Base-by-base conservation (phyloP, 2,113 vertebrate genomes). In the Anas platyrhynchos region DNA sequence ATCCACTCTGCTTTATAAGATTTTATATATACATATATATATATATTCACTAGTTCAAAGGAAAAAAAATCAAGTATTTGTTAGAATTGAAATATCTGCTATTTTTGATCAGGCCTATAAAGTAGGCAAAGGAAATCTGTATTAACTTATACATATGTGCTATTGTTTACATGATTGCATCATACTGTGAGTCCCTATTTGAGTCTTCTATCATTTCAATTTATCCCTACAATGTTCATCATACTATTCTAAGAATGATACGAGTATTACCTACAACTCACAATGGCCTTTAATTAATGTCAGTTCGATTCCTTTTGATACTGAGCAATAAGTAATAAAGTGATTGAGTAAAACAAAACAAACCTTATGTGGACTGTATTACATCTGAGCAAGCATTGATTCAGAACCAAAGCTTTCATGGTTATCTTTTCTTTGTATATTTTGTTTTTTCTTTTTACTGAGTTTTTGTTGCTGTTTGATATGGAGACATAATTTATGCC, bases 311-410 rank as follows among this genome's bases (percentile, higher is more conserved):
- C 94, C 82, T 98, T 98, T 97, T 98, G 95, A 97, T 97, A 97
- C 95, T 82, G 87, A 98, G 97, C 98, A 98, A 98, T 98, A 98
- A 98, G 95, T 86, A 97, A 97, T 97, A 95, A 97, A 96, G 89
- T 87, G 59, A 91, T 87, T 92, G 94, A 92, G 67, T 89, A 43
- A 91, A 97, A 86, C 36, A 81, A 93, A 95, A 84, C 74, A 97
- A 80, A 91, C 79, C 84, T 72, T 93, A 80, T 27, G 79, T 95
- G 66, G 87, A 87, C 86, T 89, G 76, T 86, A 80, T 95, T 89
- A 81, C 89, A 85, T 54, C 77, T 92, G 65, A 75, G 74, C 86
- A 78, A 95, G 26, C 67, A 76, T 90, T 95, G 80, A 89, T 96
- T 95, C 83, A 77, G 65, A 96, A 95, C 92, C 94, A 96, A 95